Conservation (phyloP, 2,113 vertebrate species). For the Myiozetetes cayanensis region DNA sequence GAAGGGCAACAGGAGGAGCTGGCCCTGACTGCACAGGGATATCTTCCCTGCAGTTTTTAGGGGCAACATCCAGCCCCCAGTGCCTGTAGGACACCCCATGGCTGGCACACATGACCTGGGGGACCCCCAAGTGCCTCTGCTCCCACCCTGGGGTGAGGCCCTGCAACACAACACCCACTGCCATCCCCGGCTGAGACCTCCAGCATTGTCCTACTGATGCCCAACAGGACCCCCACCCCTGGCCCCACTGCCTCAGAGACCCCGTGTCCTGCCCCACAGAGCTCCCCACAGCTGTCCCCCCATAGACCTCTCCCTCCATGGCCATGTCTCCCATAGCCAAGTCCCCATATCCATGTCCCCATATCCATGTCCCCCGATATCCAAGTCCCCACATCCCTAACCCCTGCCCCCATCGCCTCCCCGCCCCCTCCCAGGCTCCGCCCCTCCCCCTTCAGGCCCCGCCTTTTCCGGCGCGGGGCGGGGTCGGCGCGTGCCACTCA, state of each 20-base stretch:
- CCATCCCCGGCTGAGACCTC: not conserved
- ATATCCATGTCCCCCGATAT: too few relatives aligned
- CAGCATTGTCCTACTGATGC: too few relatives aligned
- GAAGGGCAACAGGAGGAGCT: too few relatives aligned
- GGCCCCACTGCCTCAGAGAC: not conserved
- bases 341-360: not conserved
- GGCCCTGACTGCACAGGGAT: fast-evolving
- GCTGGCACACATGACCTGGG: too few relatives aligned
- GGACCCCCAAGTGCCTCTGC: fast-evolving
- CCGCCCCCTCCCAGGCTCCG: too few relatives aligned
- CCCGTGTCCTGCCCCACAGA: not conserved
- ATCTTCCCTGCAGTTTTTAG: not conserved
- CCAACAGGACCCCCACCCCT: too few relatives aligned
- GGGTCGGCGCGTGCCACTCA: too few relatives aligned
- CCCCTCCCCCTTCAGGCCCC: too few relatives aligned
- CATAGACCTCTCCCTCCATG: not conserved
- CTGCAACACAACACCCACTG: not conserved
- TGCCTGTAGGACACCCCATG: not conserved
- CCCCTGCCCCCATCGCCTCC: too few relatives aligned
- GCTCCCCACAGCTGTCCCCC: fast-evolving
- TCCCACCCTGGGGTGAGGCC: not conserved
- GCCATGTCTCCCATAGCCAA: not conserved
- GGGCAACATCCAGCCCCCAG: too few relatives aligned
- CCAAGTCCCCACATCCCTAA: not conserved
- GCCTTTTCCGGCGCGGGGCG: too few relatives aligned